Percentiles rank a stretch among this genome's conserved stretches.
phyloP scores from a whole-genome alignment of 2,797 vertebrate genomes.

The Chiroxiphia lanceolata region DNA sequence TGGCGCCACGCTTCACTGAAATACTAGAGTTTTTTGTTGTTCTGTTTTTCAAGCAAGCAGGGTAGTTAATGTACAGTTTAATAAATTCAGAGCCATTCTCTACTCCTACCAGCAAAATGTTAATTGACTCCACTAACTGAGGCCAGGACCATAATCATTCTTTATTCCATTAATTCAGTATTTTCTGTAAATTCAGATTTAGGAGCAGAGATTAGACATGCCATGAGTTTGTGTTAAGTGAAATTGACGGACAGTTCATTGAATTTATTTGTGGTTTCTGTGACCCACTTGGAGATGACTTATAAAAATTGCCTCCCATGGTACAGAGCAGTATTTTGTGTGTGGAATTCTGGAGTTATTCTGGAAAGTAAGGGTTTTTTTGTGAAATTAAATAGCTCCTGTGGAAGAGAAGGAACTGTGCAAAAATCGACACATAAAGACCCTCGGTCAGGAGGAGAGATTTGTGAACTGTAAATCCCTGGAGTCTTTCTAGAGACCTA shows the following conservation, averaged over 20 bases:
- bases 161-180: not conserved
- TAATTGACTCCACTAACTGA: not conserved
- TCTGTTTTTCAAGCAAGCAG: conserved; percentile 24
- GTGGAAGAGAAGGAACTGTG: not conserved
- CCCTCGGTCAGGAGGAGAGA: not conserved
- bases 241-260: not conserved
- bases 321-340: not conserved
- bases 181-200: not conserved
- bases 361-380: not conserved
- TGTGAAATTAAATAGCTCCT: not conserved
- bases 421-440: not conserved
- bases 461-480: not conserved
- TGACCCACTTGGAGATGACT: not conserved
- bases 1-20: not conserved
- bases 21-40: not conserved
- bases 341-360: not conserved
- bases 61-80: not conserved
- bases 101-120: not conserved
- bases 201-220: not conserved
- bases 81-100: not conserved
- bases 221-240: not conserved
- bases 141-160: not conserved
- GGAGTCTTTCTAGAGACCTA: not conserved
- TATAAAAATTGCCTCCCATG: not conserved
- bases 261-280: not conserved